Conservation (phyloP, 2,888 invertebrate genomes). For the Gordius sp. region DNA sequence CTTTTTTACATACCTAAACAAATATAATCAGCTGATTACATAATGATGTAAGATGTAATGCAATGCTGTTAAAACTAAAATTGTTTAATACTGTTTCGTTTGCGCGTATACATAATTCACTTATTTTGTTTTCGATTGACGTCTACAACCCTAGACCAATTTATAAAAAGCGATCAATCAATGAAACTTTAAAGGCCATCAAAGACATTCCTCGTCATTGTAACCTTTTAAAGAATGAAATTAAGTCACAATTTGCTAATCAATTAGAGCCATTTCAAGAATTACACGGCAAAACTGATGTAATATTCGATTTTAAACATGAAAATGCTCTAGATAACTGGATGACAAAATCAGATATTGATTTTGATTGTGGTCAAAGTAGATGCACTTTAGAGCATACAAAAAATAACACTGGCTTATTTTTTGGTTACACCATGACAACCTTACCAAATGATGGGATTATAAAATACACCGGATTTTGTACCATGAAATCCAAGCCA, state of each 20-base stretch:
- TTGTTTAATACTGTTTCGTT: no score
- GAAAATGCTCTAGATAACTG: not conserved
- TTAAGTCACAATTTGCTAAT: not conserved
- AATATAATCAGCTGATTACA: no score
- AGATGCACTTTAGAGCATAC: not conserved
- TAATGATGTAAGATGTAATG: no score
- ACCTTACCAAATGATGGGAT: not conserved
- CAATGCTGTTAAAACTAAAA: no score
- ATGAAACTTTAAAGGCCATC: not conserved
- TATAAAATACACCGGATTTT: not conserved
- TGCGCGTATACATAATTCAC: no score
- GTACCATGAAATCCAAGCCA: not conserved
- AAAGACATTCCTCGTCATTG: not conserved
- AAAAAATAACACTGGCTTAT: constrained; percentile 6
- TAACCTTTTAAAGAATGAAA: not conserved
- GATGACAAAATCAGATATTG: constrained; percentile 1
- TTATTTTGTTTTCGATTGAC: not conserved
- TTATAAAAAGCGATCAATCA: not conserved
- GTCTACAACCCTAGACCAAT: not conserved
- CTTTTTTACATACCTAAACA: no score
- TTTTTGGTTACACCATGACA: not conserved
- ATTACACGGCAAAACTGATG: not conserved
- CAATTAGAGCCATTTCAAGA: not conserved
- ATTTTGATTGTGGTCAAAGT: constrained; percentile 3
- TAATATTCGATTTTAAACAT: constrained; percentile 10